phyloP scores from a whole-genome alignment of 2,888 invertebrate genomes.

The Octonoba sinensis region DNA sequence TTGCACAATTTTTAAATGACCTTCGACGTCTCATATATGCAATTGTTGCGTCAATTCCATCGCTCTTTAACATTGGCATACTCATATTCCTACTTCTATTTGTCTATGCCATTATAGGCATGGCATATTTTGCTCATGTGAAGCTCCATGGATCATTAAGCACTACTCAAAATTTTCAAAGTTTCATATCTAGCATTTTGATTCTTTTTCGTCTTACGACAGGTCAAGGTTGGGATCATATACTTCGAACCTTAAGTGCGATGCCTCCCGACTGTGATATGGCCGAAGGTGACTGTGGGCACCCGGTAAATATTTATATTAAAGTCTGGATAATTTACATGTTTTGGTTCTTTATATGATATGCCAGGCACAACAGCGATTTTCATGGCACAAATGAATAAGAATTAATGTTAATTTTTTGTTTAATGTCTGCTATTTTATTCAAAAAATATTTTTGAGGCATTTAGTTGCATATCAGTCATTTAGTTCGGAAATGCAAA shows the following conservation, averaged over 20 bases:
- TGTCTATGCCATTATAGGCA: conserved; percentile 43
- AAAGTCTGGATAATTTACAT: too few relatives aligned
- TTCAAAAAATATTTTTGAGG: too few relatives aligned
- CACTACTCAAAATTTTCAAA: conserved; percentile 29
- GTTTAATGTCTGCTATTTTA: too few relatives aligned
- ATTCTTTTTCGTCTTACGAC: conserved; percentile 46
- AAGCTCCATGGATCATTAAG: conserved; percentile 5
- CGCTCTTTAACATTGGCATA: conserved; percentile 24
- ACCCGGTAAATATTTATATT: conserved; percentile 13
- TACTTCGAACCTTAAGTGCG: conserved; percentile 21
- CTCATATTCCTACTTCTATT: conserved; percentile 30
- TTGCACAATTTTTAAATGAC: conserved; percentile 19
- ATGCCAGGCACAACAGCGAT: too few relatives aligned
- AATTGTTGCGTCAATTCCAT: conserved; percentile 26
- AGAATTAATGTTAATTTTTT: too few relatives aligned
- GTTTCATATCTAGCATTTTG: conserved; percentile 12
- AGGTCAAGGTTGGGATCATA: conserved; percentile 32
- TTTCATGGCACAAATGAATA: too few relatives aligned
- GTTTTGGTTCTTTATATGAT: too few relatives aligned
- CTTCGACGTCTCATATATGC: conserved; percentile 33
- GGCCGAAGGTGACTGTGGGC: conserved; percentile 29
- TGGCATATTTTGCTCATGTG: conserved; percentile 31
- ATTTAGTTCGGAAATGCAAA: too few relatives aligned
- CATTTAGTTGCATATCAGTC: too few relatives aligned
- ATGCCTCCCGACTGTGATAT: conserved; percentile 21